Evolutionary conservation across 2,888 invertebrate genomes (phyloP).

Genomic region (Sminthurinus aureus): DNA sequence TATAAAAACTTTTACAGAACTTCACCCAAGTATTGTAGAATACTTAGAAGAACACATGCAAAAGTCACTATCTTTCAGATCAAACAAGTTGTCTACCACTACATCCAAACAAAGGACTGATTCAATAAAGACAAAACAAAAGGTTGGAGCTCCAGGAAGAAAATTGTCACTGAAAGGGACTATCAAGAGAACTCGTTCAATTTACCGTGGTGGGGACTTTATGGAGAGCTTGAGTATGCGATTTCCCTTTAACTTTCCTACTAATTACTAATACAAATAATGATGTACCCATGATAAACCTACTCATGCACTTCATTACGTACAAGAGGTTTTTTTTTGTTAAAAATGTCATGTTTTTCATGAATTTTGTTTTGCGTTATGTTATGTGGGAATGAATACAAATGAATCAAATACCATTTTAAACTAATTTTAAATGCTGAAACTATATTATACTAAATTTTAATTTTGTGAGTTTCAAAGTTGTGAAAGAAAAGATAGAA

Average conservation of each 20-base stretch:
- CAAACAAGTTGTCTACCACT: conserved; percentile 63
- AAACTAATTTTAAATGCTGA: too few species aligned
- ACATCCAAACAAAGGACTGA: conserved; percentile 45
- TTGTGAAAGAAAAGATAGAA: too few species aligned
- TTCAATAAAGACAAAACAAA: conserved; percentile 40
- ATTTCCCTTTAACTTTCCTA: conserved; percentile 17
- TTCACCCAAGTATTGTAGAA: conserved; percentile 83
- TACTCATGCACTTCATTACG: too few species aligned
- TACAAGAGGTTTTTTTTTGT: too few species aligned
- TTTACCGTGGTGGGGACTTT: conserved; percentile 63
- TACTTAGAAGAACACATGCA: conserved; percentile 86
- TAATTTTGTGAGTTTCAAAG: too few species aligned
- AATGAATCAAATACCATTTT: too few species aligned
- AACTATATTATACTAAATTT: too few species aligned
- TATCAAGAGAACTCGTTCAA: conserved; percentile 91
- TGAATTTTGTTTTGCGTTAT: too few species aligned
- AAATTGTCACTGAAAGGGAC: conserved; percentile 91
- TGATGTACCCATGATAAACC: too few species aligned
- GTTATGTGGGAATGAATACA: too few species aligned
- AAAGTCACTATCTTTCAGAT: conserved; percentile 79
- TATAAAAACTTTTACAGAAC: conserved; percentile 65
- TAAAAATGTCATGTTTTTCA: too few species aligned
- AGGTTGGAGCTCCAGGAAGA: conserved; percentile 43
- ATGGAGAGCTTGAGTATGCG: conserved; percentile 37
- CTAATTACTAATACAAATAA: neutral